Evolutionary conservation across 2,888 invertebrate genomes (phyloP).

Genomic region (Hydroisotoma schaefferi): DNA sequence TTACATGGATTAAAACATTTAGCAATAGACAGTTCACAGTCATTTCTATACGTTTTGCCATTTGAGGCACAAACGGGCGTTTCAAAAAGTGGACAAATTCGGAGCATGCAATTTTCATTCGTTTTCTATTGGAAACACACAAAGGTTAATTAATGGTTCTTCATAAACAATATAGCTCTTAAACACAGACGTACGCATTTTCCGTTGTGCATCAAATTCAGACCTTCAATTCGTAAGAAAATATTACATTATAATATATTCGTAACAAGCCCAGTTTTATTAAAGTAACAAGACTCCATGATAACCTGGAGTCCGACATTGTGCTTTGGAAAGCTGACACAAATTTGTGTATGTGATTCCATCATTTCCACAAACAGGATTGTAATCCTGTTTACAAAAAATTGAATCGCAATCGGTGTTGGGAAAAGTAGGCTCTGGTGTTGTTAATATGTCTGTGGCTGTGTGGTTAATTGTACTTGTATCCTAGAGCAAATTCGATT

Average conservation of each 20-base stretch:
- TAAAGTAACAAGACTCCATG: not conserved
- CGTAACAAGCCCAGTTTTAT: not conserved
- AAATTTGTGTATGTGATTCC: constrained; percentile 17
- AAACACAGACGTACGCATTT: not conserved
- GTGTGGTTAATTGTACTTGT: not conserved
- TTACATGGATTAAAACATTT: constrained; percentile 17
- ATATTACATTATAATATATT: not conserved
- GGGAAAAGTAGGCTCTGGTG: not conserved
- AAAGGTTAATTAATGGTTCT: not conserved
- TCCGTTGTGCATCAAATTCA: not conserved
- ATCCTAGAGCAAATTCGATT: not conserved
- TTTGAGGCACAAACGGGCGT: not conserved
- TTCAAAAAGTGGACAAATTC: constrained; percentile 3
- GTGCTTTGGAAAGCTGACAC: constrained; percentile 9
- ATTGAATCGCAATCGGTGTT: not conserved
- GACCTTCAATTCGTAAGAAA: not conserved
- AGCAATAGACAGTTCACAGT: constrained; percentile 7
- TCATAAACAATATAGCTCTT: not conserved
- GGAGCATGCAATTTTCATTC: constrained; percentile 1
- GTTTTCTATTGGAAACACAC: not conserved
- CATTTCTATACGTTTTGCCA: constrained; percentile 6
- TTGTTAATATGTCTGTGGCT: not conserved
- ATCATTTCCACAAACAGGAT: constrained; percentile 13
- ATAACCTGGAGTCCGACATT: constrained; percentile 5
- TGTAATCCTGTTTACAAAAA: not conserved